Conservation (phyloP, 2,797 vertebrate species). For the Champsocephalus esox region DNA sequence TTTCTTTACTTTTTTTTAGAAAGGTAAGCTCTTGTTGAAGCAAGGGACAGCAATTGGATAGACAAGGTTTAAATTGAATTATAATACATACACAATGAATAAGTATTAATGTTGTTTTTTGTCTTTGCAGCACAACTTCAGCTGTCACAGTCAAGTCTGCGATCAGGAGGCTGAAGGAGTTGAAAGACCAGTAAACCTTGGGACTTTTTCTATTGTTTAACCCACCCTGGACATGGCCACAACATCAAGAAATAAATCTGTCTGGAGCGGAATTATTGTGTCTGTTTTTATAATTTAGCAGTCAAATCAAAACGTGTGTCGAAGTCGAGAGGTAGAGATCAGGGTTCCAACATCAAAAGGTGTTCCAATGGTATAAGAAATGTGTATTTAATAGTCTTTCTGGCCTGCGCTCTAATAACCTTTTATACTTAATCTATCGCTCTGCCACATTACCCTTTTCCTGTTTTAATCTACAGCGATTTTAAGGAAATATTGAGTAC, state of each 20-base stretch:
- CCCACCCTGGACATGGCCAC: slow-evolving; percentile 67
- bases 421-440: no score
- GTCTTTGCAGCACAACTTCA: slow-evolving; percentile 92
- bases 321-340: neutral
- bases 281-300: slow-evolving; percentile 26
- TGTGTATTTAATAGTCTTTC: no score
- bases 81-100: neutral
- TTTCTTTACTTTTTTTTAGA: neutral
- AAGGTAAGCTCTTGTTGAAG: no score
- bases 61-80: neutral
- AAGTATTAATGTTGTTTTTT: neutral
- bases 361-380: no score
- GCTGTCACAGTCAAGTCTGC: slow-evolving; percentile 99
- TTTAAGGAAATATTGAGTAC: no score
- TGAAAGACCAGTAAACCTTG: slow-evolving; percentile 96
- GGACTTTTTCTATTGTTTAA: slow-evolving; percentile 77
- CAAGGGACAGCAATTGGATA: no score
- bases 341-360: neutral
- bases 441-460: no score
- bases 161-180: slow-evolving; percentile 97
- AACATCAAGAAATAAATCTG: slow-evolving; percentile 77
- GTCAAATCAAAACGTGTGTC: neutral
- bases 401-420: no score
- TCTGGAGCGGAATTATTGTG: slow-evolving; percentile 70
- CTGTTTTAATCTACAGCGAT: no score